These are phyloP conservation scores for Tipula confusa DNA, from an alignment of 2,888 invertebrate species.

Conservation along the genomic window DNA sequence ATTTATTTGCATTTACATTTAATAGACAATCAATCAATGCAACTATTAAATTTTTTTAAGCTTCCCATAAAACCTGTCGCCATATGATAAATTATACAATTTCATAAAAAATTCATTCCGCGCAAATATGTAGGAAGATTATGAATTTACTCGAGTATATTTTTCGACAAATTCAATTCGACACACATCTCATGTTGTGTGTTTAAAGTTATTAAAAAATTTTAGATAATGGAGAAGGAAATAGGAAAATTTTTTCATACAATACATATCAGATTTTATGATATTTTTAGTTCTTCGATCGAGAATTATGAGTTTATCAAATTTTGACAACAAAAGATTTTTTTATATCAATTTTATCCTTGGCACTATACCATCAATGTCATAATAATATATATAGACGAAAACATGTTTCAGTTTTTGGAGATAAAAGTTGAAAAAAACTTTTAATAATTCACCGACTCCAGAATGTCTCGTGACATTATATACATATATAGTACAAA, in stretches of 20 bases:
- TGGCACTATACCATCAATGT: background rate
- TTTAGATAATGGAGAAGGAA: background rate
- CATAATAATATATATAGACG: too few species aligned
- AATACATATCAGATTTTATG: background rate
- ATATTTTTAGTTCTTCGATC: background rate
- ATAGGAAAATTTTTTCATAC: background rate
- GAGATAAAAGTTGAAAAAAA: background rate
- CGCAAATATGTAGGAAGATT: too few species aligned
- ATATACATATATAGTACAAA: background rate
- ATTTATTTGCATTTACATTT: too few species aligned
- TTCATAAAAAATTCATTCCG: too few species aligned
- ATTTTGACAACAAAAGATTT: background rate
- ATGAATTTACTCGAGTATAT: too few species aligned
- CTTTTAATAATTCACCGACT: background rate
- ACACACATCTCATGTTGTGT: too few species aligned
- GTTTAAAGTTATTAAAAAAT: background rate
- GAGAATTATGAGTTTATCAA: background rate
- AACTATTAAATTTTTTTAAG: too few species aligned
- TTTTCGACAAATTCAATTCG: too few species aligned
- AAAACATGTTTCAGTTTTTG: background rate
- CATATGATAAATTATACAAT: too few species aligned
- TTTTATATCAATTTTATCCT: background rate
- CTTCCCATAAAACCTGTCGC: too few species aligned
- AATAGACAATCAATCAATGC: too few species aligned
- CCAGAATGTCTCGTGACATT: background rate